A percentile compares a stretch with the other conserved stretches of the same genome.
These are phyloP conservation scores for Gisinianus flammeolus DNA, from an alignment of 2,888 invertebrate species.

Conservation along the genomic window DNA sequence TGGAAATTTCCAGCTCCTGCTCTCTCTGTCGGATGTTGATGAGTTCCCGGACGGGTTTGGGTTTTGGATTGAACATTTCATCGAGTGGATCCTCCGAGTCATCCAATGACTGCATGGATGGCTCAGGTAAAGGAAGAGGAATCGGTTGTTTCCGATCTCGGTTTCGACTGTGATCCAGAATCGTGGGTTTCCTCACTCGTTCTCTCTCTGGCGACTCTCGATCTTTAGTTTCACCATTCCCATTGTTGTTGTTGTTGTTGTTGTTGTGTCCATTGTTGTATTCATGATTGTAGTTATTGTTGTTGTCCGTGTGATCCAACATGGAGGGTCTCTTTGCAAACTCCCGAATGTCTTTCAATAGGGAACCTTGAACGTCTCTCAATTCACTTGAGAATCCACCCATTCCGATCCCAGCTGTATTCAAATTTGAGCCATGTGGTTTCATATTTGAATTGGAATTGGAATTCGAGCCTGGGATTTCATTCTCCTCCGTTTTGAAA, in stretches of 20 bases:
- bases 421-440: slow-evolving; percentile 15
- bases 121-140: slow-evolving; percentile 17
- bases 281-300: neutral
- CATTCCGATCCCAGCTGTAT: neutral
- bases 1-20: slow-evolving; percentile 4
- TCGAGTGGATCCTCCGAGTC: slow-evolving; percentile 43
- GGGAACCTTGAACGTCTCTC: slow-evolving; percentile 53
- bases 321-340: slow-evolving; percentile 55
- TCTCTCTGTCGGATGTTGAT: slow-evolving; percentile 39
- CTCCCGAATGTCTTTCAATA: slow-evolving; percentile 57
- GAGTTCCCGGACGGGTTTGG: slow-evolving; percentile 56
- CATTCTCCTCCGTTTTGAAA: slow-evolving; percentile 53
- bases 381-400: slow-evolving; percentile 55
- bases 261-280: neutral
- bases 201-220: neutral
- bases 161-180: neutral
- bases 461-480: slow-evolving; percentile 23
- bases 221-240: neutral
- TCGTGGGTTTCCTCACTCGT: neutral
- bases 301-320: neutral
- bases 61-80: slow-evolving; percentile 47
- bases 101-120: slow-evolving; percentile 15
- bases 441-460: slow-evolving; percentile 17
- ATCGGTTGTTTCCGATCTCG: neutral
- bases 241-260: neutral